Base-by-base conservation (phyloP, 2,888 invertebrate species). In the Hesperia comma region DNA sequence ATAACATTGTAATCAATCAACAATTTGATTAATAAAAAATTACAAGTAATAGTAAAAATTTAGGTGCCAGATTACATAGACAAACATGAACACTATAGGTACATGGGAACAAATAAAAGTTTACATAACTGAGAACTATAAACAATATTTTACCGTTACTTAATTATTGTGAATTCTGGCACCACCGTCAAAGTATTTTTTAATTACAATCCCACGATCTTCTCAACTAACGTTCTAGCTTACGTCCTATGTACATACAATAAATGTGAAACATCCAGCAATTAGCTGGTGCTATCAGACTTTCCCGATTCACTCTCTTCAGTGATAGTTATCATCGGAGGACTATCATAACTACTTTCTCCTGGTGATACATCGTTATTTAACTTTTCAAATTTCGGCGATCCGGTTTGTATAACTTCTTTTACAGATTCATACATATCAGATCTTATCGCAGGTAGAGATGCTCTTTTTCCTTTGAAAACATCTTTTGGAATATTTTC, bases 381-480 rank as follows among this genome's bases (percentile, higher is more conserved):
- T 19, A 94, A 79, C 71, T 93, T 92, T 77, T 94, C 94, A 76
- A 94, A 94, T 75, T 94, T 94, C 0, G 94, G 94, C n/a, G 93
- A 93, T 2, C 88, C 87, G 26, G 87, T 83, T 0, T 94, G 92
- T 54, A 94, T 90, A 14, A 86, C 91, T 54, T 94, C 94, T 72
- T 93, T 93, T 12, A 94, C 92, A 67, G 94, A 90, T 53, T 93
- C 93, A 71, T 94, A 94, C 70, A 94, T 82, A 70, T 94, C 94
- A 8, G 91, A 84, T 62, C 84, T 87, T 46, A 92, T 90, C 8
- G 80, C 84, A 1, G 93, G 93, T 51, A 93, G 77, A 0, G 92
- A 92, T 1, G 83, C 86, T 68, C 91, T 80, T 69, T 92, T 93
- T 6, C 84, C 84, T 76, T 87, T 90, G 15, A 82, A 68, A 17